A percentile compares a stretch with the other conserved stretches of the same genome.
Evolutionary conservation across 2,113 vertebrate genomes (phyloP).

Genomic region (Petaurus breviceps): DNA sequence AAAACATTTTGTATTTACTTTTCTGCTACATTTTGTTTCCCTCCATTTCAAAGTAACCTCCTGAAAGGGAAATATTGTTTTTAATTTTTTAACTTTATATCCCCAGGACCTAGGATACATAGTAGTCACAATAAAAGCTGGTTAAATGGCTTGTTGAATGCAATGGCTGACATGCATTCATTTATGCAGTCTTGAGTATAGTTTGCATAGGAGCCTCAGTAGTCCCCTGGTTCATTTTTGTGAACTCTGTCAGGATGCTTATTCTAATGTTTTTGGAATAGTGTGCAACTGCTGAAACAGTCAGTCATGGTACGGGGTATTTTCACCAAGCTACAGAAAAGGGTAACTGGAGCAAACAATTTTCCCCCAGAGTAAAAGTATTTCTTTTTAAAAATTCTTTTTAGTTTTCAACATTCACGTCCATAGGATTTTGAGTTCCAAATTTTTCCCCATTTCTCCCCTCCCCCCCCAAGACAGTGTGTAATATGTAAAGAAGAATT

Average conservation of each 20-base stretch:
- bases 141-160: not conserved
- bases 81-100: not conserved
- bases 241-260: not conserved
- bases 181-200: not conserved
- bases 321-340: not conserved
- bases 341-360: not conserved
- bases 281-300: constrained; percentile 38
- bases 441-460: no score
- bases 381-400: no score
- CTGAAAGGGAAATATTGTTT: not conserved
- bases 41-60: not conserved
- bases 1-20: not conserved
- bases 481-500: no score
- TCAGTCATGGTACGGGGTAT: constrained; percentile 18
- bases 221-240: not conserved
- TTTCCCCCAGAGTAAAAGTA: no score
- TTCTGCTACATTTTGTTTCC: not conserved
- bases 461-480: no score
- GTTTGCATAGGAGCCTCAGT: not conserved
- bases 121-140: constrained; percentile 52
- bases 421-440: no score
- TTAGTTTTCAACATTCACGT: no score
- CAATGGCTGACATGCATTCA: no score
- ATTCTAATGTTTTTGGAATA: constrained; percentile 37
- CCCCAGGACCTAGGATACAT: not conserved